phyloP scores from a whole-genome alignment of 2,797 vertebrate genomes.

The Kryptolebias ocellatus region DNA sequence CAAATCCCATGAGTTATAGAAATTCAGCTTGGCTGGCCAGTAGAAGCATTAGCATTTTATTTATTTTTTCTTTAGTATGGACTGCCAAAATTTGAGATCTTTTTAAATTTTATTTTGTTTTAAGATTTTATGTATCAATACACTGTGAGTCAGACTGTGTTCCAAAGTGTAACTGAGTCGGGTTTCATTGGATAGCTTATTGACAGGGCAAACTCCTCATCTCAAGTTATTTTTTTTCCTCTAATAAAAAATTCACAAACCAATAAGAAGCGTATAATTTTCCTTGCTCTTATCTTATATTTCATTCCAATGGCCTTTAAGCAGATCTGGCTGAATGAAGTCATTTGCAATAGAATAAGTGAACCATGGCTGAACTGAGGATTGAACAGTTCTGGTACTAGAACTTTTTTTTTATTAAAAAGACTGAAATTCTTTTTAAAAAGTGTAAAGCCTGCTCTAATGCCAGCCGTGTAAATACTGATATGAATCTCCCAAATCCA shows the following conservation, averaged over 20 bases:
- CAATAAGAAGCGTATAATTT: slow-evolving; percentile 24
- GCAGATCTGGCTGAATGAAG: slow-evolving; percentile 57
- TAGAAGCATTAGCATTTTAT: slow-evolving; percentile 8
- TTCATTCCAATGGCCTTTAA: slow-evolving; percentile 39
- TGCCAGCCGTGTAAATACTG: slow-evolving; percentile 16
- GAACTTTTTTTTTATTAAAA: background rate
- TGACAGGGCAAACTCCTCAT: slow-evolving; percentile 22
- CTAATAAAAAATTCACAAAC: slow-evolving; percentile 46
- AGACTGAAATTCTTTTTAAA: no score
- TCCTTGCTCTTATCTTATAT: slow-evolving; percentile 20
- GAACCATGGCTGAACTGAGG: slow-evolving; percentile 38
- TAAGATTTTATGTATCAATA: background rate
- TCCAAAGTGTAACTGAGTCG: background rate
- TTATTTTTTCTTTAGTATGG: background rate
- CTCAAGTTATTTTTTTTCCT: slow-evolving; percentile 23
- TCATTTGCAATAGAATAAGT: slow-evolving; percentile 37
- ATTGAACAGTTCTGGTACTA: slow-evolving; percentile 24
- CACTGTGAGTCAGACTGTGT: slow-evolving; percentile 8
- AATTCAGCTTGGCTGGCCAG: background rate
- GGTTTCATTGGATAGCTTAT: slow-evolving; percentile 14
- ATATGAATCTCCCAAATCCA: background rate
- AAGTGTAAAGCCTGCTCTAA: no score
- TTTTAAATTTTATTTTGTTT: slow-evolving; percentile 17
- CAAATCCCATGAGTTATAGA: background rate
- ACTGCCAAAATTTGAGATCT: slow-evolving; percentile 3